Conservation (phyloP, 2,888 invertebrate species). For the Ypsolopha sequella region DNA sequence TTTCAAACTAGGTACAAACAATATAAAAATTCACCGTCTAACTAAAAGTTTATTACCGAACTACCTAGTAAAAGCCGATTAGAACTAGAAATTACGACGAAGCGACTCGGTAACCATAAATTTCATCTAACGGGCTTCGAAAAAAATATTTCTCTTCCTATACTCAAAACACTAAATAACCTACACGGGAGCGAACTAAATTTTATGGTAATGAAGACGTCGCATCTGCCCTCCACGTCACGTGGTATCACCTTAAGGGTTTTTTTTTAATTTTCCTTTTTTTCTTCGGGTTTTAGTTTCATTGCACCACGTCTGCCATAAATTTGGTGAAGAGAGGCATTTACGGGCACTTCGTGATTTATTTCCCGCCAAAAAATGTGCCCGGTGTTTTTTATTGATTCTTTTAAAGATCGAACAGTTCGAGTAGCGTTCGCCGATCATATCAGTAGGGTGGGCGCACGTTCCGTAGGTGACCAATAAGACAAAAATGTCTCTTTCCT, state of each 20-base stretch:
- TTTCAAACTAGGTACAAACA: no score
- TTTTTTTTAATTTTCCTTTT: conserved; percentile 33
- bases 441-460: conserved; percentile 52
- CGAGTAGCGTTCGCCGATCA: conserved; percentile 64
- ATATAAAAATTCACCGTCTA: no score
- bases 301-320: conserved; percentile 48
- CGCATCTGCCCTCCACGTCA: conserved; percentile 54
- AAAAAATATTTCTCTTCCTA: conserved; percentile 54
- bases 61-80: no score
- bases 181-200: conserved; percentile 60
- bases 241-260: conserved; percentile 31
- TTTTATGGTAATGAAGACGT: conserved; percentile 59
- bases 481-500: conserved; percentile 39
- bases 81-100: not conserved
- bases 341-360: conserved; percentile 53
- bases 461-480: conserved; percentile 51
- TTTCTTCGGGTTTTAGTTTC: conserved; percentile 35
- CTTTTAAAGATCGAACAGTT: conserved; percentile 54
- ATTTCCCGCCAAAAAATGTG: conserved; percentile 68
- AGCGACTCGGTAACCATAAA: conserved; percentile 42
- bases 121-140: conserved; percentile 48
- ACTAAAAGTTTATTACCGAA: no score
- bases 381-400: conserved; percentile 38
- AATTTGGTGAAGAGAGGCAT: conserved; percentile 57
- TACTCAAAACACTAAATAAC: conserved; percentile 23